Evolutionary conservation across 2,797 vertebrate genomes (phyloP), one percentile per base, ranked within the genome.

Genomic region (Dendrocincla tyrannina): DNA sequence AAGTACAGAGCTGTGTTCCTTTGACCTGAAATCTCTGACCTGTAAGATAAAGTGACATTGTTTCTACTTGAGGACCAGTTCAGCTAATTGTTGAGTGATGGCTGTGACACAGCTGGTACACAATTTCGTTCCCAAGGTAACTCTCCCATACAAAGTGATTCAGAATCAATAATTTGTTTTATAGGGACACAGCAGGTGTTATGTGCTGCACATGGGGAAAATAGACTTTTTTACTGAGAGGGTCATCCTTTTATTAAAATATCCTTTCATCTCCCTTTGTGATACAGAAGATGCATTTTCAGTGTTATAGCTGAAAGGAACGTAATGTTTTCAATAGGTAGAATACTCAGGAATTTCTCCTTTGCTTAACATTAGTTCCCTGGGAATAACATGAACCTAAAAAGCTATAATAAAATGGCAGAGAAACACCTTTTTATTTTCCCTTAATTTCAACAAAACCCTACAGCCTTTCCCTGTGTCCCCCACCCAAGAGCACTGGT

Each of bases 121-220:
- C 0, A 15, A 41, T 35, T 80, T 80, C 94, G 93, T 95, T 96
- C 93, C 95, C 91, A 93, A 93, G 95, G 91, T 96, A 92, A 88
- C 59, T 80, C 83, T 91, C 85, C 52, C 27, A 56, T 33, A 68
- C 16, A 50, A 80, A 93, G 56, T 37, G 58, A 81, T 49, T 75
- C 70, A 88, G 89, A 80, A 85, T 79, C 78, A 88, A 47, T 88
- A 32, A 39, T 75, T 78, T 75, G 47, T 75, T 89, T 92, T 68
- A 74, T n/a, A 50, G 37, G 33, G 35, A 53, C 64, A 91, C 42
- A 73, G 75, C 56, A 94, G 85, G 47, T 77, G 46, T 41, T 17
- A 42, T 0, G 4, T 27, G 37, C 35, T 56, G 41, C 44, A 47
- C 33, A 49, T 55, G 52, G 82, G 53, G 39, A 86, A 93, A 88